These are phyloP conservation scores for Myopa testacea DNA, from an alignment of 2,888 invertebrate species.

Conservation along the genomic window DNA sequence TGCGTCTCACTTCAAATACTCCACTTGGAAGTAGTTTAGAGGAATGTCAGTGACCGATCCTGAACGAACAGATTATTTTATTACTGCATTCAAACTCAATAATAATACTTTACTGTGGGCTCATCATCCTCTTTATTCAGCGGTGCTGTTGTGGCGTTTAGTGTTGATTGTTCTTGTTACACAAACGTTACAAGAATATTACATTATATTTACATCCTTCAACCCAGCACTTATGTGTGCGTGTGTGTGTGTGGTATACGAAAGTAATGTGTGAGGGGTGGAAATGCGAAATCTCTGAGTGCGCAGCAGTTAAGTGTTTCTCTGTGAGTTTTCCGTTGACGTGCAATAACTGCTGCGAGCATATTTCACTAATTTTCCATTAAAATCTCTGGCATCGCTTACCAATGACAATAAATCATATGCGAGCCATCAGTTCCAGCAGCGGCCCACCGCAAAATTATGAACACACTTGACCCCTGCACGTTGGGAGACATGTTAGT, in stretches of 20 bases:
- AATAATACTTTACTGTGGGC: too few species aligned
- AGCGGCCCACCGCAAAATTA: conserved; percentile 17
- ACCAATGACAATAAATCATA: conserved; percentile 33
- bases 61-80: background rate
- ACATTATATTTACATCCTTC: conserved; percentile 30
- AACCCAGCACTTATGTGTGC: background rate
- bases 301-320: conserved; percentile 17
- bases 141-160: background rate
- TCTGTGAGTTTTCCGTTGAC: background rate
- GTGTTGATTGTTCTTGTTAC: conserved; percentile 28
- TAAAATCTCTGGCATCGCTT: conserved; percentile 21
- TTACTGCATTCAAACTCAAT: too few species aligned
- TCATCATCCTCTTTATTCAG: too few species aligned
- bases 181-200: conserved; percentile 34
- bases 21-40: background rate
- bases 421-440: conserved; percentile 38
- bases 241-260: background rate
- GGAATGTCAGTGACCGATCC: conserved; percentile 7
- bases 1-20: background rate
- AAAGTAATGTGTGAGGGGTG: background rate
- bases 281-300: background rate
- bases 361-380: conserved; percentile 39
- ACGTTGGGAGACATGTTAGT: background rate
- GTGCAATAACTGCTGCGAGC: conserved; percentile 23
- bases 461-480: conserved; percentile 31